These are phyloP conservation scores for Peucedramus taeniatus DNA, from an alignment of 2,113 vertebrate species.

Conservation along the genomic window DNA sequence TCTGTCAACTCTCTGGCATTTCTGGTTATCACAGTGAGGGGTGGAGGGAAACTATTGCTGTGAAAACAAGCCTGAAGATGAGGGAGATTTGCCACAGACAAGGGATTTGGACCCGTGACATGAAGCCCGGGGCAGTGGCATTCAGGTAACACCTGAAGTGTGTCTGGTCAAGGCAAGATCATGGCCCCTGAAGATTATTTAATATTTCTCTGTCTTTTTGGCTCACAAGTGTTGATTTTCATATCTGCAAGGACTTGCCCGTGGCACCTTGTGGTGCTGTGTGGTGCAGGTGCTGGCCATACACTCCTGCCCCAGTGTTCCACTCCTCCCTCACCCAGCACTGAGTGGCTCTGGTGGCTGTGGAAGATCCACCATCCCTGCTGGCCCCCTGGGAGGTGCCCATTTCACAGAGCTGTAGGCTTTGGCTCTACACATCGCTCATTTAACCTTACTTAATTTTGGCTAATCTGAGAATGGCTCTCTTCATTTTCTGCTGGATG, in stretches of 20 bases:
- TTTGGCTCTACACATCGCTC: not conserved
- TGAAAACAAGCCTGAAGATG: not conserved
- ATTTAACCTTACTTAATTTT: not conserved
- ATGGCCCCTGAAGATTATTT: fast-evolving
- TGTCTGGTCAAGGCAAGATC: not conserved
- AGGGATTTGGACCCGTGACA: fast-evolving
- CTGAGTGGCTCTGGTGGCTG: not conserved
- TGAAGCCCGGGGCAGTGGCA: not conserved
- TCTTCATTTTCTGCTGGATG: not conserved
- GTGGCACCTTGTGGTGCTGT: not conserved
- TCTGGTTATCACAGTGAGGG: not conserved
- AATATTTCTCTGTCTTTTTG: not conserved
- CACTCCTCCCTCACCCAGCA: not conserved
- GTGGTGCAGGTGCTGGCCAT: not conserved
- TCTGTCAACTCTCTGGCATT: not conserved
- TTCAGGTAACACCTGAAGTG: not conserved
- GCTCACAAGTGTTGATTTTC: not conserved
- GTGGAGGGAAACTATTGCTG: not conserved
- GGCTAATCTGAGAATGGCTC: not conserved
- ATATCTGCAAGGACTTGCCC: not conserved
- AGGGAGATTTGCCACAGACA: not conserved
- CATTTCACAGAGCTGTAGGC: not conserved
- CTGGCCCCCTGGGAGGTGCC: not conserved
- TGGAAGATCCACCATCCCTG: not conserved
- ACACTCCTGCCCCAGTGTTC: not conserved